Evolutionary conservation across 1,140 invertebrate genomes (phyloP).

Genomic region (Zaprionus ornatus): DNA sequence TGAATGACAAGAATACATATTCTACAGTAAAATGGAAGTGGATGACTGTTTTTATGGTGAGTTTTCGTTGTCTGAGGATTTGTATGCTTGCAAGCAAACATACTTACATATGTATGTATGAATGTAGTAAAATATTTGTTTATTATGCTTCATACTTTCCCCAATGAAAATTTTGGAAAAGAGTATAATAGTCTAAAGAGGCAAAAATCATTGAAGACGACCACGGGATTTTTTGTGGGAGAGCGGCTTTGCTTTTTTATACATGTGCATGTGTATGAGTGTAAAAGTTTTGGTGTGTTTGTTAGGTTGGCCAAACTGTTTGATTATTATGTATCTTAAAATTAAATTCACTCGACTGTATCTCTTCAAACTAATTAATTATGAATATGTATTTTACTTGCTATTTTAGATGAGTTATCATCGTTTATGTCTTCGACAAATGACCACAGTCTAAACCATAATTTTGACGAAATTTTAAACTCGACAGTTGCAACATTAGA

Average conservation of each 20-base stretch:
- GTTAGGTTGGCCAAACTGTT: not conserved
- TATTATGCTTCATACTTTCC: not conserved
- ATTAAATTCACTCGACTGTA: not conserved
- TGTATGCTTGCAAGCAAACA: not conserved
- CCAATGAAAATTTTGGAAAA: no score
- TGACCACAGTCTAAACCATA: conserved; percentile 55
- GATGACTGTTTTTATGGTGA: conserved; percentile 48
- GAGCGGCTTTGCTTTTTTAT: not conserved
- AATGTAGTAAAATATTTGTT: not conserved
- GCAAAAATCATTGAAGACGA: not conserved
- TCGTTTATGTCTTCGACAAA: conserved; percentile 51
- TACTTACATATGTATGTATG: not conserved
- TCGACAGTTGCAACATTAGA: conserved; percentile 56
- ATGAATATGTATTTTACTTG: not conserved
- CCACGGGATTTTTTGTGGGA: not conserved
- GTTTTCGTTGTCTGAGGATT: conserved; percentile 4
- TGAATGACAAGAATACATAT: conserved; percentile 9
- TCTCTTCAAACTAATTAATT: not conserved
- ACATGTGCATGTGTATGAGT: not conserved
- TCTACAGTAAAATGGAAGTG: conserved; percentile 37
- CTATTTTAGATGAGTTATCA: conserved; percentile 63
- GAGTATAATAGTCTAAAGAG: not conserved
- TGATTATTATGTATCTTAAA: not conserved
- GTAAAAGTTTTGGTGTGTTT: not conserved
- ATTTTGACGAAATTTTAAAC: conserved; percentile 64